phyloP scores from a whole-genome alignment of 30 jellyfish, hydroid and myxozoan species.

The Nemopilema nomurai region DNA sequence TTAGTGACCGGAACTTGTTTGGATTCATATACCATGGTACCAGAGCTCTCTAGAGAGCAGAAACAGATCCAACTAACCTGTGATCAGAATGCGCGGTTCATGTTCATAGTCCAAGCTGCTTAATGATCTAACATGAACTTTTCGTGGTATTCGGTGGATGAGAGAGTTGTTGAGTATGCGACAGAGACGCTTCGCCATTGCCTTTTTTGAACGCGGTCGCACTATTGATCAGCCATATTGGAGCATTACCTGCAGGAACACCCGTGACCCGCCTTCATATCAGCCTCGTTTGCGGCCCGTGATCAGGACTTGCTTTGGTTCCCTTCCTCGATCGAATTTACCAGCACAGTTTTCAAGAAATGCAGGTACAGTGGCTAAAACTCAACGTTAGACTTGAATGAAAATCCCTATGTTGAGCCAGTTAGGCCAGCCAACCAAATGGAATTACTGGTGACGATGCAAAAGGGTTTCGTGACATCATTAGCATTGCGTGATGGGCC shows the following conservation, averaged over 20 bases:
- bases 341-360: not conserved
- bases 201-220: not conserved
- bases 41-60: too few relatives aligned
- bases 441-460: too few relatives aligned
- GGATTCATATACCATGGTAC: too few relatives aligned
- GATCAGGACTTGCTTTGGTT: not conserved
- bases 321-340: not conserved
- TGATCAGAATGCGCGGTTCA: slow-evolving; percentile 12
- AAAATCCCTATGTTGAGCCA: too few relatives aligned
- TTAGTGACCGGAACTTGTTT: too few relatives aligned
- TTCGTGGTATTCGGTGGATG: not conserved
- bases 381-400: not conserved
- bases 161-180: not conserved
- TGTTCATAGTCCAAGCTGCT: not conserved
- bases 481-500: too few relatives aligned
- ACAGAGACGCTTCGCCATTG: not conserved
- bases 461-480: too few relatives aligned
- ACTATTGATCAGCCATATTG: not conserved
- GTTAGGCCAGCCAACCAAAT: too few relatives aligned
- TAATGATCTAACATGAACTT: not conserved
- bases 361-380: not conserved
- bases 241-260: not conserved
- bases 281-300: not conserved
- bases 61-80: slow-evolving; percentile 1
- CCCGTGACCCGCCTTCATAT: not conserved